Evolutionary conservation across 2,113 vertebrate genomes (phyloP).

Genomic region (Plestiodon gilberti): DNA sequence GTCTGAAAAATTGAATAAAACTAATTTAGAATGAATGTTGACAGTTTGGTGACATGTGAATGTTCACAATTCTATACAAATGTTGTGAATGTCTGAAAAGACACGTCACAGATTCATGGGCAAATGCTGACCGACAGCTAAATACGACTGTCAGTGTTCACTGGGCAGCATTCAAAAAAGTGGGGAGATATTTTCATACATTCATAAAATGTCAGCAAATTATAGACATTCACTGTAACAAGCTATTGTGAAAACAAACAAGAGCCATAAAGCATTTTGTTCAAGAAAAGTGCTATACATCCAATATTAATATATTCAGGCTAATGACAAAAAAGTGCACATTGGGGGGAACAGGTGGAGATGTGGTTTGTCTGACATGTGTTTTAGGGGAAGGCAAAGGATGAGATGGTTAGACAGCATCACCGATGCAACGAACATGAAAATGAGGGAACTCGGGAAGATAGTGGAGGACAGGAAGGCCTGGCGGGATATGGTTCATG

Average conservation of each 20-base stretch:
- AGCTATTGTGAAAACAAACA: not conserved
- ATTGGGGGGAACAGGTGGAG: constrained; percentile 25
- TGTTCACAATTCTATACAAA: not conserved
- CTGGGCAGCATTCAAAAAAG: not conserved
- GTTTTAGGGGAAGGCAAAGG: no score
- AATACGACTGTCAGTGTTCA: not conserved
- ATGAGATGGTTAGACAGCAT: no score
- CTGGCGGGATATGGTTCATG: no score
- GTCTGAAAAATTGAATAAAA: not conserved
- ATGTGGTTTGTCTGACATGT: constrained; percentile 33
- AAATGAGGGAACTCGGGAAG: no score
- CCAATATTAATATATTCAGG: constrained; percentile 14
- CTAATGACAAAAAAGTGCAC: not conserved
- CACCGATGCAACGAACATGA: no score
- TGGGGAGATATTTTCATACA: not conserved
- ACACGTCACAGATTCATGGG: not conserved
- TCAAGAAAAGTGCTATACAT: not conserved
- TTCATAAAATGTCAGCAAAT: not conserved
- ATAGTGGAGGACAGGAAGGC: no score
- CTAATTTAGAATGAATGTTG: not conserved
- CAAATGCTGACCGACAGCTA: not conserved
- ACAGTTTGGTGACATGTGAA: not conserved
- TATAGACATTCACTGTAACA: not conserved
- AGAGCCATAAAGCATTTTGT: not conserved
- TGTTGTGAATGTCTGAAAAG: not conserved